These are phyloP conservation scores for Crepidodera aurea DNA, from an alignment of 2,888 invertebrate genomes.

Conservation along the genomic window DNA sequence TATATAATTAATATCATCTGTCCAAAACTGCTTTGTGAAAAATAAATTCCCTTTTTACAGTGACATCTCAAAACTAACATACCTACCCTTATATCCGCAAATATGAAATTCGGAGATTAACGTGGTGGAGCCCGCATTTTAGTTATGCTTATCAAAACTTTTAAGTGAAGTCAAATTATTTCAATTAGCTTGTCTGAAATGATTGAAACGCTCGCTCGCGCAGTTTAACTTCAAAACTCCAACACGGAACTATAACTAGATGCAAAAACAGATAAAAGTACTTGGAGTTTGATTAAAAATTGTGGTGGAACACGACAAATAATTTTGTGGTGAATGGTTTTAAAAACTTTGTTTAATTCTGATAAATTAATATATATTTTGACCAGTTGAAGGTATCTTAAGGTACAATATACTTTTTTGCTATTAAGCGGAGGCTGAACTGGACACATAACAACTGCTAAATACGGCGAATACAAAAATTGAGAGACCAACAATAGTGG, in stretches of 20 bases:
- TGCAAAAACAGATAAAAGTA: slow-evolving; percentile 12
- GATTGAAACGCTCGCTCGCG: slow-evolving; percentile 21
- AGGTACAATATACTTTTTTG: no score
- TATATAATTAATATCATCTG: no score
- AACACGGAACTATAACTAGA: slow-evolving; percentile 18
- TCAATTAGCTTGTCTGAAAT: slow-evolving; percentile 27
- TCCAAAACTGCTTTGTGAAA: slow-evolving; percentile 18
- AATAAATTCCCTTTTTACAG: slow-evolving; percentile 5
- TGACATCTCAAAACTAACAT: slow-evolving; percentile 20
- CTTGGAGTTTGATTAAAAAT: slow-evolving; percentile 3
- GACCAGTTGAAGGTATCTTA: no score
- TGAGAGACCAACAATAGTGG: no score
- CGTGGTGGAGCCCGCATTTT: slow-evolving; percentile 27
- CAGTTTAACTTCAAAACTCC: slow-evolving; percentile 17
- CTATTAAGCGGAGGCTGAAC: no score
- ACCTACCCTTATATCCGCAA: slow-evolving; percentile 20
- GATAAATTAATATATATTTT: no score
- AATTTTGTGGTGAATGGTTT: no score
- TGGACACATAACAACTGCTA: no score
- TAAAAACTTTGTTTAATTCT: no score
- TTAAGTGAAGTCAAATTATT: slow-evolving; percentile 30
- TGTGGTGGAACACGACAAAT: background rate
- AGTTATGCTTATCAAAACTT: slow-evolving; percentile 32
- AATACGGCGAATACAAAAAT: no score
- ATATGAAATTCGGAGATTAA: slow-evolving; percentile 20